These are phyloP conservation scores for Dastarcus helophoroides DNA, from an alignment of 2,888 invertebrate species.

Conservation along the genomic window DNA sequence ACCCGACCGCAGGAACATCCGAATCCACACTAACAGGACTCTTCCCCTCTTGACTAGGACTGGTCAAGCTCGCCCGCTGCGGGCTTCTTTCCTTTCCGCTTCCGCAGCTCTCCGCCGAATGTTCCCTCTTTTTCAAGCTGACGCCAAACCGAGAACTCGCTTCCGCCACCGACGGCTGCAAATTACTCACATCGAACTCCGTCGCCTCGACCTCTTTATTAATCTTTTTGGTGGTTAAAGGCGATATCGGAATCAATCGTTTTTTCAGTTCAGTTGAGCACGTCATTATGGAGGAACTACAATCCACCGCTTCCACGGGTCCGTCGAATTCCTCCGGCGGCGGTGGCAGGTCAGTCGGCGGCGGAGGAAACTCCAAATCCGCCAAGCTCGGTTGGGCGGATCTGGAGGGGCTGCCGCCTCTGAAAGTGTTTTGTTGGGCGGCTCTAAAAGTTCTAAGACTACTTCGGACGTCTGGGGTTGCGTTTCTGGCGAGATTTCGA, in stretches of 20 bases:
- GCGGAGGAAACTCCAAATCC: conserved; percentile 80
- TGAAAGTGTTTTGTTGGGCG: conserved; percentile 26
- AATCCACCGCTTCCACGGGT: conserved; percentile 24
- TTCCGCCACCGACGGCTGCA: conserved; percentile 59
- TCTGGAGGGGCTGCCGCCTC: conserved; percentile 55
- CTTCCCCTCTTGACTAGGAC: conserved; percentile 32
- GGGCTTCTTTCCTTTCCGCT: conserved; percentile 33
- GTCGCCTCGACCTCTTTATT: conserved; percentile 27
- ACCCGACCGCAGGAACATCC: conserved; percentile 40
- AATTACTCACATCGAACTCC: conserved; percentile 45
- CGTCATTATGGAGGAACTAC: conserved; percentile 25
- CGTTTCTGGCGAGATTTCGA: conserved; percentile 33
- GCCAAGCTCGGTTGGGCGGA: conserved; percentile 63
- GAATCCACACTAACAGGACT: conserved; percentile 36
- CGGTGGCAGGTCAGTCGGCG: conserved; percentile 68
- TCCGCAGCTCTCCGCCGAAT: conserved; percentile 46
- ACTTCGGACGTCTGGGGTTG: conserved; percentile 34
- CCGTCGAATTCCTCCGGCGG: conserved; percentile 56
- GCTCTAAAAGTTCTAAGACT: conserved; percentile 37
- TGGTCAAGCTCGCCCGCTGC: conserved; percentile 34
- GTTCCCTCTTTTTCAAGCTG: conserved; percentile 54
- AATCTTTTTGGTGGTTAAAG: conserved; percentile 30
- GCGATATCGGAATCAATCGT: conserved; percentile 30
- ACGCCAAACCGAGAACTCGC: conserved; percentile 62
- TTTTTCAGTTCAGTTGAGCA: conserved; percentile 29